These are phyloP conservation scores for Camponotus vicinus DNA, from an alignment of 1,140 invertebrate genomes.

Conservation along the genomic window DNA sequence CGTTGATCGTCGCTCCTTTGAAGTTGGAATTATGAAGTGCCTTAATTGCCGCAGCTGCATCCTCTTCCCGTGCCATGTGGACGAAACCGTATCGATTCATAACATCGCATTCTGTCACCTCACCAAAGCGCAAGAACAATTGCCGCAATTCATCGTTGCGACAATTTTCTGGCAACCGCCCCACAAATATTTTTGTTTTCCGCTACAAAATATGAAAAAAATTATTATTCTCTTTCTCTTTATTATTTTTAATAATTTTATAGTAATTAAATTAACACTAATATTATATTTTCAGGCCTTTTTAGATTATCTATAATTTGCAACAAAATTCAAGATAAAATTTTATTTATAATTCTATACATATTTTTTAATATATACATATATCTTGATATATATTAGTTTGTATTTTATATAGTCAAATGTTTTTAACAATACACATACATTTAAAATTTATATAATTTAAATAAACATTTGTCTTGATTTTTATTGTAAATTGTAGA, in stretches of 20 bases:
- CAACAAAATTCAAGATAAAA: too few relatives aligned
- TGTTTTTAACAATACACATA: neutral
- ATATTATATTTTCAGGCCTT: too few relatives aligned
- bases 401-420: neutral
- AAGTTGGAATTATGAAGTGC: conserved; percentile 84
- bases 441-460: too few relatives aligned
- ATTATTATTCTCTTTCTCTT: neutral
- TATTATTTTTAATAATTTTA: too few relatives aligned
- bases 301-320: too few relatives aligned
- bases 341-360: neutral
- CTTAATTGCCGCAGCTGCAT: conserved; percentile 84
- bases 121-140: conserved; percentile 84
- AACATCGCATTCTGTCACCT: conserved; percentile 85
- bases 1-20: conserved; percentile 85
- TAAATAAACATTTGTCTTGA: too few relatives aligned
- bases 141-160: conserved; percentile 84
- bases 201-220: conserved; percentile 76
- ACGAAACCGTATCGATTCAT: conserved; percentile 86
- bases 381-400: neutral
- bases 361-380: conserved; percentile 13
- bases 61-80: conserved; percentile 85
- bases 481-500: too few relatives aligned
- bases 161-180: conserved; percentile 85
- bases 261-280: too few relatives aligned
- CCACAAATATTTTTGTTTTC: conserved; percentile 86